These are phyloP conservation scores for Chironomus riparius DNA, from an alignment of 2,888 invertebrate species.

Conservation along the genomic window DNA sequence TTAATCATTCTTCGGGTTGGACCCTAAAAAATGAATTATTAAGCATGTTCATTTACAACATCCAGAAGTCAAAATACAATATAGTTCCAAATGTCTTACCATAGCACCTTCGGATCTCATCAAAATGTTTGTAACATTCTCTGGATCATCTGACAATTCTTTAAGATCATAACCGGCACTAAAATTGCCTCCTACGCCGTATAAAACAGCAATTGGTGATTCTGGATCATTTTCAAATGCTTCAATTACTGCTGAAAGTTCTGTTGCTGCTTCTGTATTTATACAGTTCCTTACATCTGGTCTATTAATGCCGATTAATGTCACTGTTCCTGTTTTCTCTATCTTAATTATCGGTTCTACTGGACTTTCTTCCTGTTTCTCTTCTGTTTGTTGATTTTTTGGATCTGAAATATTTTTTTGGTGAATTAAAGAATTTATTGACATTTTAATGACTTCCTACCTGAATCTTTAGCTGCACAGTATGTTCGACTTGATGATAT, in stretches of 20 bases:
- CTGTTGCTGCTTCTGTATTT: conserved; percentile 55
- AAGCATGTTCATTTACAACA: too few species aligned
- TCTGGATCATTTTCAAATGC: conserved; percentile 69
- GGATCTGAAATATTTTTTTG: neutral
- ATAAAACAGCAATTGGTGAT: conserved; percentile 64
- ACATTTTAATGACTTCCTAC: neutral
- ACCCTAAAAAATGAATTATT: conserved; percentile 41
- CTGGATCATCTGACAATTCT: conserved; percentile 51
- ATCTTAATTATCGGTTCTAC: conserved; percentile 37
- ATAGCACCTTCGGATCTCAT: conserved; percentile 45
- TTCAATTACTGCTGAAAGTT: conserved; percentile 62
- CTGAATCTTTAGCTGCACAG: neutral
- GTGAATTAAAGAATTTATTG: neutral
- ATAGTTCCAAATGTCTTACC: conserved; percentile 35
- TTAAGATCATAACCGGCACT: conserved; percentile 85
- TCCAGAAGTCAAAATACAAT: too few species aligned
- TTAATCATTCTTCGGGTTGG: conserved; percentile 60
- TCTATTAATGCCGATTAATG: conserved; percentile 79
- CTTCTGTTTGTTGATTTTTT: neutral
- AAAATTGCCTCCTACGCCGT: conserved; percentile 89
- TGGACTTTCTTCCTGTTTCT: neutral
- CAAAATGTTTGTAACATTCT: conserved; percentile 40
- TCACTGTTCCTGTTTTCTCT: conserved; percentile 56
- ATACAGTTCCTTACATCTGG: conserved; percentile 77
- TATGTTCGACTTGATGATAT: neutral